Conservation (phyloP, 1,140 invertebrate genomes). For the Pogonomyrmex barbatus region DNA sequence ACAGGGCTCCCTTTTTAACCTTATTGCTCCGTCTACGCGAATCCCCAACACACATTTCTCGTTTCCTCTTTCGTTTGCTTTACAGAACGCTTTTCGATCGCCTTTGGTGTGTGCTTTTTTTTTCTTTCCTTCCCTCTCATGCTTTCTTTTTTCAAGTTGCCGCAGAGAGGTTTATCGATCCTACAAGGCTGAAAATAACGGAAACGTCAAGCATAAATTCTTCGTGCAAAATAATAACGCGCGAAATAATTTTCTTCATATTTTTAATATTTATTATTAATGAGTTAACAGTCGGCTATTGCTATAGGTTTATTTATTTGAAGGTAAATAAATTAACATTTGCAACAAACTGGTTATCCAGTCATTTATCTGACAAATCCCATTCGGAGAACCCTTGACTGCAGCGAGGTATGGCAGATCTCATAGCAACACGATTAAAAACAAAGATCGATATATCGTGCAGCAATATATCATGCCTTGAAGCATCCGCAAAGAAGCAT, state of each 20-base stretch:
- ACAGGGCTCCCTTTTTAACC: slow-evolving; percentile 53
- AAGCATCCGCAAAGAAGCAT: not conserved
- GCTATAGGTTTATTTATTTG: not conserved
- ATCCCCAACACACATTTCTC: slow-evolving; percentile 45
- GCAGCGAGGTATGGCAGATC: not conserved
- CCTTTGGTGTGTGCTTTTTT: not conserved
- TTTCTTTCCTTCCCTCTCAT: not conserved
- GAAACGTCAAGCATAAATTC: slow-evolving; percentile 15
- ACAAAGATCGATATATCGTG: slow-evolving; percentile 3
- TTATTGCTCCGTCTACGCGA: slow-evolving; percentile 39
- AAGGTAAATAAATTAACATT: not conserved
- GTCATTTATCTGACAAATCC: not conserved
- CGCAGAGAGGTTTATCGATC: slow-evolving; percentile 39
- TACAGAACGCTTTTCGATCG: slow-evolving; percentile 31
- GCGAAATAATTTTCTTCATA: slow-evolving; percentile 12
- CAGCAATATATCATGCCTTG: slow-evolving; percentile 5
- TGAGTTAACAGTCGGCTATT: not conserved
- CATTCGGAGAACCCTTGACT: not conserved
- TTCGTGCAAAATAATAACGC: not conserved
- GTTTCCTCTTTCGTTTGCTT: slow-evolving; percentile 46
- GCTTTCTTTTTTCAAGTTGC: not conserved
- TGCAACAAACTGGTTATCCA: not conserved
- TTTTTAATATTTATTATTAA: not conserved
- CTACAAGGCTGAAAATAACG: not conserved
- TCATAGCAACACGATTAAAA: slow-evolving; percentile 31